Conservation (phyloP, 2,113 vertebrate genomes). For the Notarius lentiginosus region DNA sequence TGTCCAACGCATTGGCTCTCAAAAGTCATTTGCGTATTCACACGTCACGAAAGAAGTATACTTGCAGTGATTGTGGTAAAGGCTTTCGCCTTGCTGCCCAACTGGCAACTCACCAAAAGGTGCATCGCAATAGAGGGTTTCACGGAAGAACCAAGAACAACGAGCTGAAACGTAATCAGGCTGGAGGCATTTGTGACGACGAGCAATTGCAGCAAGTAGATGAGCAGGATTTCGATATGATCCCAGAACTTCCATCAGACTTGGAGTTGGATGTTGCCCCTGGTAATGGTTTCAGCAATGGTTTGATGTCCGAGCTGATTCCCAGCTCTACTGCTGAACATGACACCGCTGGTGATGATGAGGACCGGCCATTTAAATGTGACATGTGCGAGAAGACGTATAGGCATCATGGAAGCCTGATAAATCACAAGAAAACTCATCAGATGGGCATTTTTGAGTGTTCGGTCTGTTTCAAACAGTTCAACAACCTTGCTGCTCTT, state of each 20-base stretch:
- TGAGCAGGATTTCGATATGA: conserved; percentile 48
- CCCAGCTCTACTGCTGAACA: conserved; percentile 55
- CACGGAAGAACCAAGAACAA: conserved; percentile 53
- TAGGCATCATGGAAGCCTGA: conserved; percentile 84
- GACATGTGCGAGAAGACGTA: conserved; percentile 84
- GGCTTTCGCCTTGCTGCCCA: conserved; percentile 72
- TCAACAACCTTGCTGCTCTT: conserved; percentile 83
- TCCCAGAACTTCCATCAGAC: conserved; percentile 46
- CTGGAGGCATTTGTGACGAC: conserved; percentile 39
- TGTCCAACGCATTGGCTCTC: conserved; percentile 72
- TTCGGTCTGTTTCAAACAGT: conserved; percentile 80
- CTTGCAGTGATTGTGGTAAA: conserved; percentile 71
- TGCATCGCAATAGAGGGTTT: conserved; percentile 62
- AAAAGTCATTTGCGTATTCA: conserved; percentile 77
- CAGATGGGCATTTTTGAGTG: conserved; percentile 85
- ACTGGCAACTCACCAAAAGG: conserved; percentile 69
- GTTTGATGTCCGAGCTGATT: conserved; percentile 52
- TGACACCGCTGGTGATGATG: conserved; percentile 50
- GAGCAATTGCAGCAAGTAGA: conserved; percentile 45
- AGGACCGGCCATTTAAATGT: conserved; percentile 73
- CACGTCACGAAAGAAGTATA: conserved; percentile 71
- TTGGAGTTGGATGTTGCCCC: conserved; percentile 46
- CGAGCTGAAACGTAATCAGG: conserved; percentile 44
- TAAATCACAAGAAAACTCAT: conserved; percentile 87
- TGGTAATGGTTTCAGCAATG: conserved; percentile 60